Base-by-base conservation (phyloP, 1,140 invertebrate genomes). In the Drosophila burlai region DNA sequence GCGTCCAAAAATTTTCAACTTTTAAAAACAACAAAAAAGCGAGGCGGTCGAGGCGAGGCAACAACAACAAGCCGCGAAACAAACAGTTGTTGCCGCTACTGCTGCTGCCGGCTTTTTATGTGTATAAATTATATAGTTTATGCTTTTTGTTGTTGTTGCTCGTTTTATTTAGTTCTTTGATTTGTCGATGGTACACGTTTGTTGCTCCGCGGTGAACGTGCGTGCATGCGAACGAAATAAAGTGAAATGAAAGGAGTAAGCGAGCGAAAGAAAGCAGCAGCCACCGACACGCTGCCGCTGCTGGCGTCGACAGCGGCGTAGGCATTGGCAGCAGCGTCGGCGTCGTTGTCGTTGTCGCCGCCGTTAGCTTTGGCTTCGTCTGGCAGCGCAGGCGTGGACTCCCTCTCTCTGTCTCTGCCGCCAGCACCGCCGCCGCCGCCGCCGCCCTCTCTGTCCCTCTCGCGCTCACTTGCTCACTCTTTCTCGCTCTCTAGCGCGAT, bases 191-290 rank as follows among this genome's bases (percentile, higher is more conserved):
- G 34, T 60, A 31, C 59, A 65, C 60, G 49, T 54, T 38, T 65
- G 77, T 49, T 80, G 76, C 76, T 79, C 86, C 91, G 91, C 91
- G 91, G 78, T 76, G 74, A 91, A 91, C 91, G 91, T 92, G 91
- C 91, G 91, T 92, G 85, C 91, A 92, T 91, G 79, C 91, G 91
- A 92, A 92, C 91, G 91, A 90, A 91, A 92, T 92, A 92, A 92
- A 91, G 91, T 92, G 91, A 92, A 92, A 92, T 92, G 91, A 92
- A 92, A 92, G 91, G 91, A 92, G 91, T 92, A 91, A 91, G 89
- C 84, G 87, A 87, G 78, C 86, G 89, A 91, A 92, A 92, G 91
- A 92, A 92, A 92, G 91, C 91, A 91, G 83, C 91, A 92, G 91
- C 91, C 86, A 83, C 73, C 77, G 72, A 76, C 80, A 76, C 43